Percentiles rank a stretch among this genome's conserved stretches.
These are phyloP conservation scores for Formica aserva DNA, from an alignment of 2,888 invertebrate genomes.

Conservation along the genomic window DNA sequence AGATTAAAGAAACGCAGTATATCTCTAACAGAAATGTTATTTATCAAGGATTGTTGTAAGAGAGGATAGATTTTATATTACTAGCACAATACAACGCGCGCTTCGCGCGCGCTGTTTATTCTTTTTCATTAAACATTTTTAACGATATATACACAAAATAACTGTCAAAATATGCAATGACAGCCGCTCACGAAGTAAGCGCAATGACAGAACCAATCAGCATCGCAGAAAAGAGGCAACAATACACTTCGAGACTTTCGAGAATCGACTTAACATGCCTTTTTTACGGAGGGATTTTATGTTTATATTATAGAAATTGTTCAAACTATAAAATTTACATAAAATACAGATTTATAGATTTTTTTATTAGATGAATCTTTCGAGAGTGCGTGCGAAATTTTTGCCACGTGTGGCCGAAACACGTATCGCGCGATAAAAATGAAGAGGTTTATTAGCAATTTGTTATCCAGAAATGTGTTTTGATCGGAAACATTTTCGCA, in stretches of 20 bases:
- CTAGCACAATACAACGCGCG: too few species aligned
- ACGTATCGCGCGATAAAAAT: background rate
- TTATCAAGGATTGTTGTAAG: background rate
- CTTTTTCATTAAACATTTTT: too few species aligned
- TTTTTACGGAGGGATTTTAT: too few species aligned
- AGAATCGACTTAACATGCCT: too few species aligned
- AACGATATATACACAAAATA: too few species aligned
- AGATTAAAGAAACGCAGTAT: background rate
- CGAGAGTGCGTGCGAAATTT: background rate
- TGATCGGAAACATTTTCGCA: background rate
- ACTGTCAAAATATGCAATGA: too few species aligned
- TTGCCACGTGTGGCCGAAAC: background rate
- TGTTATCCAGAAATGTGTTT: background rate
- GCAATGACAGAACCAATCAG: too few species aligned
- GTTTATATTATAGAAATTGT: background rate
- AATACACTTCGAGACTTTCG: too few species aligned
- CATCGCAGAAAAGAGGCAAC: too few species aligned
- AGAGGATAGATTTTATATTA: background rate
- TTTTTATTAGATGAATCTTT: constrained; percentile 17
- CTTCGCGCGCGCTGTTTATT: too few species aligned
- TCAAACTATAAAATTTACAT: background rate
- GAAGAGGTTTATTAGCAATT: background rate
- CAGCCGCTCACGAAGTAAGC: too few species aligned
- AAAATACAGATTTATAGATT: background rate
- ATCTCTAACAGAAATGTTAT: background rate